Conservation (phyloP, 2,113 vertebrate species). For the Psophia crepitans region DNA sequence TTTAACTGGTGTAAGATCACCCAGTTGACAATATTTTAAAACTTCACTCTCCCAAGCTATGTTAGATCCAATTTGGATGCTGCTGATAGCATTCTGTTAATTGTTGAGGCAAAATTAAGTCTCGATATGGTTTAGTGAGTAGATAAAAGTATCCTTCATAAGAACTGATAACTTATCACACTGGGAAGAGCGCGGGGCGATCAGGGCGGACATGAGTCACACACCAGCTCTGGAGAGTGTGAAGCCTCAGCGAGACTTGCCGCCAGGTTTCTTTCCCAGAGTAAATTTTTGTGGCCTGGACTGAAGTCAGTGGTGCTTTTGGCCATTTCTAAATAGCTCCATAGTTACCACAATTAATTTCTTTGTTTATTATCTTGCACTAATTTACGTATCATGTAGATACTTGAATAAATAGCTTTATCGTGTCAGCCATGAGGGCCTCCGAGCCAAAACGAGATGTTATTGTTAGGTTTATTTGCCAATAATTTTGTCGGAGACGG, state of each 20-base stretch:
- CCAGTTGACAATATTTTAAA: neutral
- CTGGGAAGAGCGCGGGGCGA: neutral
- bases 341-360: neutral
- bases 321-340: constrained; percentile 1
- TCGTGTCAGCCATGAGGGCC: neutral
- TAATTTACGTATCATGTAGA: neutral
- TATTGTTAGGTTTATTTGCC: neutral
- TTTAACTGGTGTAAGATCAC: neutral
- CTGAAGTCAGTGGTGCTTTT: constrained; percentile 37
- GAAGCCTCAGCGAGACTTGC: neutral
- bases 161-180: neutral
- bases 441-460: neutral
- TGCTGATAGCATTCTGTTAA: constrained; percentile 32
- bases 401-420: neutral
- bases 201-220: neutral
- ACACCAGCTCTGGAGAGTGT: fast-evolving
- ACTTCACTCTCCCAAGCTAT: neutral
- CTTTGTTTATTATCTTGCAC: neutral
- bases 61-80: neutral
- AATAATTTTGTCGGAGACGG: neutral
- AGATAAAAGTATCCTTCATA: neutral
- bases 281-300: constrained; percentile 24
- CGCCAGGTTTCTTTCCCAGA: neutral
- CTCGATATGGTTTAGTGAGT: neutral
- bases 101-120: constrained; percentile 27